These are phyloP conservation scores for Drosophila triauraria DNA, from an alignment of 1,140 invertebrate species.

Conservation along the genomic window DNA sequence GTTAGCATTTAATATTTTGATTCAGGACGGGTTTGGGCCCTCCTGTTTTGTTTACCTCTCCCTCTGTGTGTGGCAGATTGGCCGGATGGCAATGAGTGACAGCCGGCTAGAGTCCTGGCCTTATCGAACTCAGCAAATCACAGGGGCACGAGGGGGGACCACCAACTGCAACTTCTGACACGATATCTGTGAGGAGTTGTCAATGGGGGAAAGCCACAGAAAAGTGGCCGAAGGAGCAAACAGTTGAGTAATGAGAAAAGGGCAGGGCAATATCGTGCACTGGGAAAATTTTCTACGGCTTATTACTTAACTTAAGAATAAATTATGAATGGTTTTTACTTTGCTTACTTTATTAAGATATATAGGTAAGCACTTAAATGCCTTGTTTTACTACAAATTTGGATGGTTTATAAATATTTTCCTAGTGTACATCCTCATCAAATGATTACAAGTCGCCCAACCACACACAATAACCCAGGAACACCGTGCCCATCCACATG, in stretches of 20 bases:
- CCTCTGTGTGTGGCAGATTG: constrained; percentile 13
- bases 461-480: constrained; percentile 42
- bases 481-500: constrained; percentile 4
- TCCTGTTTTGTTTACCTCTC: constrained; percentile 35
- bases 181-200: constrained; percentile 36
- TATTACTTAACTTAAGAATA: too few species aligned
- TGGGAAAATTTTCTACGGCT: neutral
- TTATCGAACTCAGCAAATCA: constrained; percentile 37
- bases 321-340: too few species aligned
- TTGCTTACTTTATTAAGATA: too few species aligned
- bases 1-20: constrained; percentile 75
- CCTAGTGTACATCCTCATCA: constrained; percentile 33
- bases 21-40: constrained; percentile 5
- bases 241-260: constrained; percentile 44
- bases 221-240: constrained; percentile 22
- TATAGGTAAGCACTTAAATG: too few species aligned
- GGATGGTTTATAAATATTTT: neutral
- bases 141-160: constrained; percentile 5
- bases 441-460: constrained; percentile 54
- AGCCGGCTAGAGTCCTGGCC: constrained; percentile 19
- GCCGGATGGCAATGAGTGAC: constrained; percentile 35
- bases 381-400: neutral
- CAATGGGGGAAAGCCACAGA: constrained; percentile 29
- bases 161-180: constrained; percentile 23
- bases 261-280: constrained; percentile 3